These are phyloP conservation scores for Anguilla anguilla DNA, from an alignment of 2,797 vertebrate species.

Conservation along the genomic window DNA sequence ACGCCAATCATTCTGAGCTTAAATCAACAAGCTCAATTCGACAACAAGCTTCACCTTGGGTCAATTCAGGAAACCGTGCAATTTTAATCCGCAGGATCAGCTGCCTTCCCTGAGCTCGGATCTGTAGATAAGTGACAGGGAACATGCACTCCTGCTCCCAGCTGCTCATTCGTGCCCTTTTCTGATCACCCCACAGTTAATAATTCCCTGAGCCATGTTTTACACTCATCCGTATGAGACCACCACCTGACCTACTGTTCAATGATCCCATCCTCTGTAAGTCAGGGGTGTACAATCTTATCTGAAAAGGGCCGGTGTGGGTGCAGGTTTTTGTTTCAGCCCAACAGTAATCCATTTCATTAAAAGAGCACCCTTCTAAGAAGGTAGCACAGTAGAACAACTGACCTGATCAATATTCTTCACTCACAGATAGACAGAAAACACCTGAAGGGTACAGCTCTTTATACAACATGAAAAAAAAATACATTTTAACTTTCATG, in stretches of 20 bases:
- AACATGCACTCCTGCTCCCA: not conserved
- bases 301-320: not conserved
- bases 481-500: not conserved
- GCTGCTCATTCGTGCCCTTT: not conserved
- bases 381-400: not conserved
- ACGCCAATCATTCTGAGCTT: not conserved
- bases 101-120: not conserved
- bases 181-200: not conserved
- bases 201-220: not conserved
- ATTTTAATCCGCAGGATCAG: not conserved
- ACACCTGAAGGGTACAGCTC: not conserved
- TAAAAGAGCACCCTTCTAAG: not conserved
- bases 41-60: not conserved
- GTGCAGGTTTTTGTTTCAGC: not conserved
- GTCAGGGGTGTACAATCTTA: not conserved
- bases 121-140: not conserved
- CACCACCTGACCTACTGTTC: not conserved
- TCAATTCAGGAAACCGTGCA: not conserved
- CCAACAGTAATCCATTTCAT: conserved; percentile 6
- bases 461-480: not conserved
- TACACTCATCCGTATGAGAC: not conserved
- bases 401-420: conserved; percentile 1
- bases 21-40: not conserved
- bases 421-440: not conserved
- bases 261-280: not conserved